Conservation (phyloP, 2,113 vertebrate genomes). For the Hyperoodon ampullatus region DNA sequence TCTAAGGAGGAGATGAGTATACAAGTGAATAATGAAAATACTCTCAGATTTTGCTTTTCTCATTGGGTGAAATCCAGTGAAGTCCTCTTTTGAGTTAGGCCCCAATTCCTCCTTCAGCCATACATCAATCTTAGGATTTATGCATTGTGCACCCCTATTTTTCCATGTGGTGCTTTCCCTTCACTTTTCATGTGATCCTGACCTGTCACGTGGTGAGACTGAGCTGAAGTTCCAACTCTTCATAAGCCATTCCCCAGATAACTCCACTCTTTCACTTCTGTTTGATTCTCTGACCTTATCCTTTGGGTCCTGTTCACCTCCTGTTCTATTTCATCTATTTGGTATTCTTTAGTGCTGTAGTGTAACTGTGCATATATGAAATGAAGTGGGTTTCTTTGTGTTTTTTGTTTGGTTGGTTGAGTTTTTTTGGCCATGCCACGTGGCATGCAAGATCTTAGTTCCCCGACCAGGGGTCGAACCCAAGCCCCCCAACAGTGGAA, state of each 20-base stretch:
- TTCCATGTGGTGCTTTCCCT: neutral
- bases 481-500: neutral
- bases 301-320: neutral
- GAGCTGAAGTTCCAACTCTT: neutral
- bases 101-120: neutral
- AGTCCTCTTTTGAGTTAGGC: neutral
- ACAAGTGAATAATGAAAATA: conserved; percentile 7
- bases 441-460: neutral
- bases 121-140: neutral
- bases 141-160: neutral
- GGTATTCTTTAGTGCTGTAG: neutral
- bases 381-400: neutral
- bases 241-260: neutral
- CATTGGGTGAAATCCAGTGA: neutral
- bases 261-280: neutral
- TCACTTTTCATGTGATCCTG: neutral
- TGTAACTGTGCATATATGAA: neutral
- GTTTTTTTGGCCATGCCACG: neutral
- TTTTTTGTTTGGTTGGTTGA: neutral
- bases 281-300: neutral
- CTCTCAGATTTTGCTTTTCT: neutral
- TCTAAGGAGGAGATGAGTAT: neutral
- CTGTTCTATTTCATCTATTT: neutral
- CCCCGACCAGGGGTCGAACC: neutral
- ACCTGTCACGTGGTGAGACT: neutral